phyloP scores from a whole-genome alignment of 2,888 invertebrate species.

The Plebejus melissa region DNA sequence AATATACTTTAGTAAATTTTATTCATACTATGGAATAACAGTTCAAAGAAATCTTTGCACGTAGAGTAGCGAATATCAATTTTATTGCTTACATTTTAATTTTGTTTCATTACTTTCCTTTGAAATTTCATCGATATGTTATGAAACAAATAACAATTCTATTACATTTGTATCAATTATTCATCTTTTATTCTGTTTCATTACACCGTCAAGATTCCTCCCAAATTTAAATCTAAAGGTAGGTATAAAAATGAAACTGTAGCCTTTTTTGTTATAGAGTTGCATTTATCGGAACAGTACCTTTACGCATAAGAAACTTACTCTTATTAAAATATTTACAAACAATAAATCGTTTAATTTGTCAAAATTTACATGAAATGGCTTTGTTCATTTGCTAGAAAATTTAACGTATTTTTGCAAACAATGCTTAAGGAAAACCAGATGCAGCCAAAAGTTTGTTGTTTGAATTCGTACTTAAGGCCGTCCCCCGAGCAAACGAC shows the following conservation, averaged over 20 bases:
- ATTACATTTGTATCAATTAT: background rate
- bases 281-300: too few species aligned
- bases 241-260: too few species aligned
- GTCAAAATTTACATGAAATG: slow-evolving; percentile 26
- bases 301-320: background rate
- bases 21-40: background rate
- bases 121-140: background rate
- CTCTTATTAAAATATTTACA: background rate
- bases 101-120: background rate
- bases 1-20: too few species aligned
- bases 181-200: background rate
- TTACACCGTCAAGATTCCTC: background rate
- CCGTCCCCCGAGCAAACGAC: too few species aligned
- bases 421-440: background rate
- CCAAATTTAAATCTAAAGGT: background rate
- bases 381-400: slow-evolving; percentile 34
- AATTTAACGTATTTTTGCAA: slow-evolving; percentile 35
- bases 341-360: slow-evolving; percentile 7
- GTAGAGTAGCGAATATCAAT: background rate
- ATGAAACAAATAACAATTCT: background rate
- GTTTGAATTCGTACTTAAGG: background rate
- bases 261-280: too few species aligned
- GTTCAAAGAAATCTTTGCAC: background rate
- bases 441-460: background rate
- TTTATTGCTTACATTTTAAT: background rate